These are phyloP conservation scores for Sesia bembeciformis DNA, from an alignment of 2,888 invertebrate species.

Conservation along the genomic window DNA sequence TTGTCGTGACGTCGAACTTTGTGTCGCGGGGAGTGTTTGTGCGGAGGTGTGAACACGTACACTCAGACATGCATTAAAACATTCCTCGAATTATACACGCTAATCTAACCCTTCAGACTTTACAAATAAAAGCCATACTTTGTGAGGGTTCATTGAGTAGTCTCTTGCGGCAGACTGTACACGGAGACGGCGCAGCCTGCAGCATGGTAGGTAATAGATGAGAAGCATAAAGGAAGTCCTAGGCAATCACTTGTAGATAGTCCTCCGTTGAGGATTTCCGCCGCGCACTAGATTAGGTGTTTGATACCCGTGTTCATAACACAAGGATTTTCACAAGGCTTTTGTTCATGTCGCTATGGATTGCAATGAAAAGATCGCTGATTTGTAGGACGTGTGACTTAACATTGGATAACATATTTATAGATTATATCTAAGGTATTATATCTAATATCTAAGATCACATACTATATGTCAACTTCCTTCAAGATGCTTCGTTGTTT, in stretches of 20 bases:
- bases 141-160: too few relatives aligned
- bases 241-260: neutral
- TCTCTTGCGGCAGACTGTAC: neutral
- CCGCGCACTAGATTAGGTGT: neutral
- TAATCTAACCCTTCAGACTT: constrained; percentile 5
- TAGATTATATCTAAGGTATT: too few relatives aligned
- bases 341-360: too few relatives aligned
- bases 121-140: constrained; percentile 7
- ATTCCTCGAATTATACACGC: constrained; percentile 3
- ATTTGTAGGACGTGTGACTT: too few relatives aligned
- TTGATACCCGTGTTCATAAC: neutral
- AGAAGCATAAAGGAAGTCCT: neutral
- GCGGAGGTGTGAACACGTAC: neutral
- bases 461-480: too few relatives aligned
- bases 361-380: too few relatives aligned
- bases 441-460: too few relatives aligned
- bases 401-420: too few relatives aligned
- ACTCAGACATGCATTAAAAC: neutral
- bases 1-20: constrained; percentile 6
- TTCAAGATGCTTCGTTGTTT: too few relatives aligned
- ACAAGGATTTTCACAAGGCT: too few relatives aligned
- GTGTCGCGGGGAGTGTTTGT: constrained; percentile 9
- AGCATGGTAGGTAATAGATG: neutral
- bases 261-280: neutral
- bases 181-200: constrained; percentile 7